Evolutionary conservation across 2,888 invertebrate genomes (phyloP), one percentile per base, ranked within the genome.

Genomic region (Lithophane leautieri): DNA sequence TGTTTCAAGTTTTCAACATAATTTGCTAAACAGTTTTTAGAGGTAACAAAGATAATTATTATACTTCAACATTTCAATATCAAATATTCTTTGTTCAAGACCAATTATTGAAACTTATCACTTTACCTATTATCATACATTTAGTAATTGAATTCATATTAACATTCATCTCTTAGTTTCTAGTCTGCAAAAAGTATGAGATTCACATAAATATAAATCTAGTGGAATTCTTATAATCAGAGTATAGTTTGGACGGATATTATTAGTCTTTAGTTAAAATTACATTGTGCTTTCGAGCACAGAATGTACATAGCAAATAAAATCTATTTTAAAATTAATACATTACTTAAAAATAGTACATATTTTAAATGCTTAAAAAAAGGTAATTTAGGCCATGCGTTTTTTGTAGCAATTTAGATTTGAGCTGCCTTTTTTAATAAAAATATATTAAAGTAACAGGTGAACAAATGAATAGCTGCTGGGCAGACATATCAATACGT

Each of bases 191-290:
- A 75, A 82, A 68, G 25, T 68, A 71, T 73, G 88, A 88, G 87
- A 90, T 89, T 89, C 86, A 79, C 72, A 52, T 65, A 58, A 67
- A 62, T 65, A 76, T 78, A 71, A 52, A 77, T 73, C 63, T 67
- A 66, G n/a, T 65, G 58, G 72, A 72, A 62, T 58, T 71, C 50
- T 70, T 70, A 72, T 54, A 58, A 14, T n/a, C 50, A 67, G 58
- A 65, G 22, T 42, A 56, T 19, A 12, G n/a, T 68, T 78, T 86
- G 89, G 87, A 88, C 89, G 89, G 86, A 86, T 25, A 54, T 52
- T 11, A 69, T 73, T 63, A 72, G 67, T 74, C 73, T 86, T 84
- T 73, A 52, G 47, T 63, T 77, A 65, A 47, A 69, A 42, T 73
- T 61, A 75, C 56, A 73, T 34, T 73, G 54, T 73, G 44, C 47